A percentile compares a stretch with the other conserved stretches of the same genome.
Conservation (phyloP, 2,113 vertebrate genomes). For the Tympanuchus pallidicinctus region DNA sequence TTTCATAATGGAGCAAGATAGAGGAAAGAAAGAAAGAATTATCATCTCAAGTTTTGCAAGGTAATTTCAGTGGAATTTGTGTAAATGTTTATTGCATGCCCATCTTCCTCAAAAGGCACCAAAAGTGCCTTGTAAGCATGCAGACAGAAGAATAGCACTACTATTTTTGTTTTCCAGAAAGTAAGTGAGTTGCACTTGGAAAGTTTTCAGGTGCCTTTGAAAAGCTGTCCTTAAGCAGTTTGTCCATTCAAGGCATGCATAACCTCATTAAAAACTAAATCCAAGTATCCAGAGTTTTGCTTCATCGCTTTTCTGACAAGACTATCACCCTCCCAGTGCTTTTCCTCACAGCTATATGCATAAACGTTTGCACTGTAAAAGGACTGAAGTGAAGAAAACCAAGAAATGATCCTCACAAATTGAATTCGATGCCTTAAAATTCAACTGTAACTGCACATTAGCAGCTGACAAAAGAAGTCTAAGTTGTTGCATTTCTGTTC, state of each 20-base stretch:
- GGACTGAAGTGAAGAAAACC: not conserved
- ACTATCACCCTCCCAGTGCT: not conserved
- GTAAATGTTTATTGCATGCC: not conserved
- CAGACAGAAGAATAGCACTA: not conserved
- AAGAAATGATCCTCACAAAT: not conserved
- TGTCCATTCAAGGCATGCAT: not conserved
- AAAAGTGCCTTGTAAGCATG: not conserved
- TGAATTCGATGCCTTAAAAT: not conserved
- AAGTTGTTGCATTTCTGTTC: not conserved
- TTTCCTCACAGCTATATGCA: not conserved
- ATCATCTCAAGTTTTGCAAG: not conserved
- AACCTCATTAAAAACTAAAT: not conserved
- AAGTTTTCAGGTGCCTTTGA: not conserved
- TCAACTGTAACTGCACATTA: not conserved
- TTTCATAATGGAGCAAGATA: not conserved
- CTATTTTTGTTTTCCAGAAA: not conserved
- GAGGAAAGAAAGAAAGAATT: not conserved
- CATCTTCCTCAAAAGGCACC: not conserved
- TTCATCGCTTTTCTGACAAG: not conserved
- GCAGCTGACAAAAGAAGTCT: not conserved
- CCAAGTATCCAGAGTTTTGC: not conserved
- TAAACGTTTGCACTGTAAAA: not conserved
- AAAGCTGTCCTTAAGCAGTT: not conserved
- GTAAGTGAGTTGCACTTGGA: not conserved
- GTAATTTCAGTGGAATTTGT: not conserved